Evolutionary conservation across 2,888 invertebrate genomes (phyloP), one percentile per base, ranked within the genome.

Genomic region (Sympetrum striolatum): DNA sequence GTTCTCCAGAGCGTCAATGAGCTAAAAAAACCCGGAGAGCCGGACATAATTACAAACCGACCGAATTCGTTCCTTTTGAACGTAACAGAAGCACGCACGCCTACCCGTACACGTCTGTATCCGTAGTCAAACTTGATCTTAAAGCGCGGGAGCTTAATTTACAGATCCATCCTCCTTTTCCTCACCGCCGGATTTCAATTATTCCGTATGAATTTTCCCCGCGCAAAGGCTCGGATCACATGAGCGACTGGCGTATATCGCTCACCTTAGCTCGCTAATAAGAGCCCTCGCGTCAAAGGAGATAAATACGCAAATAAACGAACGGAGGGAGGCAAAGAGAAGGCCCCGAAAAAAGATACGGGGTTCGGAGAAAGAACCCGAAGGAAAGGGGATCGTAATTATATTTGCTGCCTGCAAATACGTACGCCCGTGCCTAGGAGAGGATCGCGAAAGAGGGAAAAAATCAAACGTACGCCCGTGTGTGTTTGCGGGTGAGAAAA

Each of bases 341-440:
- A 22, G 73, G 64, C 39, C 58, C 58, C 35, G 86, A 86, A 37
- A 86, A 37, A 53, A 86, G 58, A 60, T 35, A 58, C 31, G 82
- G 31, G 82, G 44, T 5, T 2, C 35, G 82, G 14, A 22, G 60
- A 12, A 37, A 35, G 60, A 60, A n/a, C 81, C 25, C 81, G 25
- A 53, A 82, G 86, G 60, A 64, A 39, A 37, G 39, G 60, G 82
- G 39, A 37, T 60, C 37, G 60, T 86, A 86, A 86, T 86, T 86
- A 86, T 58, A 86, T 86, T 86, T 86, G 86, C 60, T 35, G 60
- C n/a, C 37, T 4, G 86, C 86, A 86, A 86, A 86, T 86, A 86
- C 86, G 48, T 58, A 58, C 22, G 35, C 60, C 15, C 60, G 82
- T 37, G n/a, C 37, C 35, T 37, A 60, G 86, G n/a, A 22, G 35